Evolutionary conservation across 2,888 invertebrate species (phyloP), one percentile per base, ranked within the genome.

Genomic region (Clunio marinus): DNA sequence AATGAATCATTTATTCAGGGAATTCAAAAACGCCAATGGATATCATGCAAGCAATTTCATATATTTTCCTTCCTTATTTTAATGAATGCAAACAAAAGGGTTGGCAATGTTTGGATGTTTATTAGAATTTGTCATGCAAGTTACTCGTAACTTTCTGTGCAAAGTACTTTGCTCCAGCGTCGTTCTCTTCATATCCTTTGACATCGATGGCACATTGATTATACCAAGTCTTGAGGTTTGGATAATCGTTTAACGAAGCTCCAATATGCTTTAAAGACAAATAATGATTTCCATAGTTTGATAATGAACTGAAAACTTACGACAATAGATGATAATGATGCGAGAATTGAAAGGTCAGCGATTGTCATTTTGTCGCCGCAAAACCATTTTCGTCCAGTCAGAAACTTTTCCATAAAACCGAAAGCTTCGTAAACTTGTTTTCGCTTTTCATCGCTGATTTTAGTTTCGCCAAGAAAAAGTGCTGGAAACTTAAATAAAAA

Each of bases 111-210:
- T 32, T 32, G 4, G 10, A 7, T 32, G 32, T 32, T 32, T n/a
- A 45, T 65, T 22, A 66, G 13, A 66, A 51, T 55, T 51, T 32
- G 25, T 71, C 70, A 37, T 78, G 77, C 63, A 81, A 71, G 73
- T 84, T 84, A 72, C 81, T 83, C 72, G 77, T 81, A 0, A 86
- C 83, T 41, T 81, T 80, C 72, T 82, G 82, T 32, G 83, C 86
- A 76, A 82, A 85, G 28, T 74, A 71, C 72, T 82, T 81, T n/a
- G 86, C 86, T 22, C 86, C 86, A 73, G 78, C 79, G 71, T 83
- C 79, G 73, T 86, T 86, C 75, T 85, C 84, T 28, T 75, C 76
- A 73, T 81, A 85, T 32, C 83, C 83, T 17, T 86, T 85, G 46
- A 88, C 76, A 46, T 63, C 46, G 22, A 77, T 73, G 25, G 80